A percentile compares a stretch with the other conserved stretches of the same genome.
These are phyloP conservation scores for Neogale vison DNA, from an alignment of 2,113 vertebrate genomes.

Conservation along the genomic window DNA sequence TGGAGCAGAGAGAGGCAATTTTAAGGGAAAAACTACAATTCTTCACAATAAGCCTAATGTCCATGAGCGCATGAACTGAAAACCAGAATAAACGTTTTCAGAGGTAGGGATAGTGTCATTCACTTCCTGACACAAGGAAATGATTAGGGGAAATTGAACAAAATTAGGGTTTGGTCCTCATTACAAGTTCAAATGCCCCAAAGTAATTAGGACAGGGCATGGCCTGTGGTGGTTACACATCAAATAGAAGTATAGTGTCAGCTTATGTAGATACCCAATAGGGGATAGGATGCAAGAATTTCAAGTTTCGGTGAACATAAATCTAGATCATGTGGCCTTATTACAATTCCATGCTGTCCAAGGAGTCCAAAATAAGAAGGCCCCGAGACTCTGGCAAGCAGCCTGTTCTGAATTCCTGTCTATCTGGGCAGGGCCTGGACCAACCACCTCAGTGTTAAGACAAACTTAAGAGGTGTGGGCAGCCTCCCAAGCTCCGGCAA, in stretches of 20 bases:
- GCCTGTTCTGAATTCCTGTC: slow-evolving; percentile 58
- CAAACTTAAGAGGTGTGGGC: background rate
- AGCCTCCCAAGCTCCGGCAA: slow-evolving; percentile 57
- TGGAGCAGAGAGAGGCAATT: background rate
- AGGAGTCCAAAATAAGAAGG: slow-evolving; percentile 15
- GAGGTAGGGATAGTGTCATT: background rate
- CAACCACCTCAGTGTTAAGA: background rate
- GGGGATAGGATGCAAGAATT: background rate
- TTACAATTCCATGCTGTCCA: background rate
- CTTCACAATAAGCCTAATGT: background rate
- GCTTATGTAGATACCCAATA: slow-evolving; percentile 60
- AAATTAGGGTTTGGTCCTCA: background rate
- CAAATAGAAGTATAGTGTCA: background rate
- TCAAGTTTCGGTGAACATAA: slow-evolving; percentile 73
- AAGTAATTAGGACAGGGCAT: background rate
- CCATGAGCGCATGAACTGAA: background rate
- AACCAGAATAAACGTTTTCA: background rate
- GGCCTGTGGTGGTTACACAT: background rate
- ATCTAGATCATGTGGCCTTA: slow-evolving; percentile 39
- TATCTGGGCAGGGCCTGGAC: slow-evolving; percentile 45
- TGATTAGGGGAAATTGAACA: background rate
- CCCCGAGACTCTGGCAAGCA: background rate
- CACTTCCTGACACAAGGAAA: background rate
- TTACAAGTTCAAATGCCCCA: background rate
- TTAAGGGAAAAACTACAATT: background rate